A percentile compares a stretch with the other conserved stretches of the same genome.
Conservation (phyloP, 2,888 invertebrate genomes). For the Acronicta psi region DNA sequence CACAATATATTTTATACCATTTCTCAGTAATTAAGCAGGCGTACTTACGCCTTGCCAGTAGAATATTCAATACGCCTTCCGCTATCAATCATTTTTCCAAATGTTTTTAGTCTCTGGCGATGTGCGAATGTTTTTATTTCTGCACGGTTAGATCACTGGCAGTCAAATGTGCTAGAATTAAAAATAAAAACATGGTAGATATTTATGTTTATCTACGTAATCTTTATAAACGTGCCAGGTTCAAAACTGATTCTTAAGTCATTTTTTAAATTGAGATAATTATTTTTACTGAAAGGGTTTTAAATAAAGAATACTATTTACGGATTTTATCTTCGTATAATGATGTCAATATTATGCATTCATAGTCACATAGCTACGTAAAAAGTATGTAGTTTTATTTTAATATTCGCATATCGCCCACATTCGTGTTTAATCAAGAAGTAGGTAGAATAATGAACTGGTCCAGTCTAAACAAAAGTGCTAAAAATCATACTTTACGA, state of each 20-base stretch:
- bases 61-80: background rate
- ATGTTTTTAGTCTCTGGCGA: constrained; percentile 21
- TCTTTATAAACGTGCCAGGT: constrained; percentile 12
- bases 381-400: too few relatives aligned
- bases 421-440: constrained; percentile 19
- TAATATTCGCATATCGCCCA: background rate
- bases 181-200: constrained; percentile 12
- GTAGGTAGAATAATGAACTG: constrained; percentile 10
- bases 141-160: constrained; percentile 14
- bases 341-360: too few relatives aligned
- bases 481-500: constrained; percentile 66
- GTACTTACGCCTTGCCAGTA: constrained; percentile 1
- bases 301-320: too few relatives aligned
- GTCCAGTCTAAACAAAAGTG: constrained; percentile 48
- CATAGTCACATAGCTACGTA: too few relatives aligned
- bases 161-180: constrained; percentile 4
- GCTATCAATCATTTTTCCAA: constrained; percentile 26
- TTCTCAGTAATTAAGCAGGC: constrained; percentile 19
- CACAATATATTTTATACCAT: constrained; percentile 33
- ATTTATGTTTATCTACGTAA: background rate
- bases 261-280: constrained; percentile 15
- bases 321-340: too few relatives aligned
- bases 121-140: constrained; percentile 16
- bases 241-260: constrained; percentile 2
- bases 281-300: too few relatives aligned